Evolutionary conservation across 2,113 vertebrate genomes (phyloP).

Genomic region (Ancistrus triradiatus): DNA sequence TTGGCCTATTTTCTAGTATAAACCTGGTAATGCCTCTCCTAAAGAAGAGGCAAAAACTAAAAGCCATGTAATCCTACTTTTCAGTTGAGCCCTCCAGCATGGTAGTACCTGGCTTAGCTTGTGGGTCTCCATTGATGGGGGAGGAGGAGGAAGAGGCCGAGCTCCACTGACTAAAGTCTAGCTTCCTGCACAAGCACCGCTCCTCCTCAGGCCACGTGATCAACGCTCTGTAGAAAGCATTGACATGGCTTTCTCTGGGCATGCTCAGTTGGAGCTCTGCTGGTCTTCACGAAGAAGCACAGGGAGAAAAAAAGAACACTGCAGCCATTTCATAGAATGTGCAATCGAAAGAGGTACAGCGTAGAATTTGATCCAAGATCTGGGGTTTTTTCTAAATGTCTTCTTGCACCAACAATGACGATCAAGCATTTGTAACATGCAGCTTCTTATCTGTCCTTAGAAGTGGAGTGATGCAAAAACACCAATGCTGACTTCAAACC

Average conservation of each 20-base stretch:
- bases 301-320: conserved; percentile 41
- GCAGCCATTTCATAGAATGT: conserved; percentile 55
- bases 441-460: conserved; percentile 6
- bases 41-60: conserved; percentile 30
- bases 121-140: conserved; percentile 49
- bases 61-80: conserved; percentile 33
- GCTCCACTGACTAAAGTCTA: conserved; percentile 47
- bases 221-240: conserved; percentile 49
- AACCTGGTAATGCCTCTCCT: conserved; percentile 23
- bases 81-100: conserved; percentile 40
- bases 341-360: not conserved
- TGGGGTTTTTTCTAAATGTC: not conserved
- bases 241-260: conserved; percentile 52
- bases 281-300: conserved; percentile 51
- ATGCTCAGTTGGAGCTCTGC: conserved; percentile 51
- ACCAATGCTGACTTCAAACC: conserved; percentile 3
- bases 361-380: not conserved
- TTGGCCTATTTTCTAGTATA: conserved; percentile 25
- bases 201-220: conserved; percentile 52
- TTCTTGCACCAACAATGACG: not conserved
- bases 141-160: conserved; percentile 41
- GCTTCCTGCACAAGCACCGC: conserved; percentile 52
- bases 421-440: conserved; percentile 4
- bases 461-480: not conserved
- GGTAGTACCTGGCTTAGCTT: conserved; percentile 46